These are phyloP conservation scores for Triplophysa yarkandensis DNA, from an alignment of 2,797 vertebrate species.

Conservation along the genomic window DNA sequence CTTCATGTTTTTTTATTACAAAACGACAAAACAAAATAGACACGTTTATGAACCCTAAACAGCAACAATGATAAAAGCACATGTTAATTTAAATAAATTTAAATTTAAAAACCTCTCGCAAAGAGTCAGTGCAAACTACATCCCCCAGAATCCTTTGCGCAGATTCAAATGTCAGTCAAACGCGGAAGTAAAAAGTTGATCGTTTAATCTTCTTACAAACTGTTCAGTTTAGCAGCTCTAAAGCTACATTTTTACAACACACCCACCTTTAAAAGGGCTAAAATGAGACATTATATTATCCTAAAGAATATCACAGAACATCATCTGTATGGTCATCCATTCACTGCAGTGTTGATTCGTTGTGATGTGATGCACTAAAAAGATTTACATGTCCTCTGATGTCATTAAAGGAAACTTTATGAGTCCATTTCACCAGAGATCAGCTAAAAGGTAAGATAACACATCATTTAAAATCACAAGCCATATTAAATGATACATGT, in stretches of 20 bases:
- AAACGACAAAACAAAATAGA: neutral
- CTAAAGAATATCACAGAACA: neutral
- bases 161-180: constrained; percentile 2
- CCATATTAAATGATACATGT: too few species aligned
- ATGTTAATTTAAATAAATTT: too few species aligned
- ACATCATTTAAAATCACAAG: too few species aligned
- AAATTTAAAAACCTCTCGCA: too few species aligned
- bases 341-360: neutral
- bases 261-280: neutral
- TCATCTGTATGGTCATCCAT: neutral
- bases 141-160: constrained; percentile 4
- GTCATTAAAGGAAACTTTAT: neutral
- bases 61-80: too few species aligned
- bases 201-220: constrained; percentile 21
- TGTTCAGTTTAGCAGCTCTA: constrained; percentile 21
- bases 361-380: neutral
- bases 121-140: constrained; percentile 15
- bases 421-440: neutral
- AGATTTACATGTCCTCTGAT: neutral
- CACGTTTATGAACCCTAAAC: too few species aligned
- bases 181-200: constrained; percentile 37
- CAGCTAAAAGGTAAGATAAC: constrained; percentile 3
- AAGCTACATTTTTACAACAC: neutral
- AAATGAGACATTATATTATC: neutral
- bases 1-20: neutral